Percentiles rank a stretch among this genome's conserved stretches.
Conservation (phyloP, 2,797 vertebrate species). For the Bradypodion pumilum region DNA sequence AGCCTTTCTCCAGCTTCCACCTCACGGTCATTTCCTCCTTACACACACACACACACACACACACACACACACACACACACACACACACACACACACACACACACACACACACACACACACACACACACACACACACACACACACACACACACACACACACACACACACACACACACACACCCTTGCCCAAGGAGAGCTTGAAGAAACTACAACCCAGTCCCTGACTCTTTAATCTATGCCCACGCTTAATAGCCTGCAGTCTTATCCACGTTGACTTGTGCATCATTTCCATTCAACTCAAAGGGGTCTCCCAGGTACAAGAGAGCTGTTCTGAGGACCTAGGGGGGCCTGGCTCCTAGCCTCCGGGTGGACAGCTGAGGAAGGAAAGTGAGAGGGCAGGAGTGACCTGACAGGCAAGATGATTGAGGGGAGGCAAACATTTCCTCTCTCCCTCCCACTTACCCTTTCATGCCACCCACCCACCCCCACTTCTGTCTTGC, state of each 20-base stretch:
- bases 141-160: no score
- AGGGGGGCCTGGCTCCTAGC: neutral
- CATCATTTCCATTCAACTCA: neutral
- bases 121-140: no score
- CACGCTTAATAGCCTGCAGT: neutral
- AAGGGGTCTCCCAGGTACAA: no score
- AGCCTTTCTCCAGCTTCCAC: conserved; percentile 1
- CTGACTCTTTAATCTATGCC: neutral
- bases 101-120: no score
- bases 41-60: no score
- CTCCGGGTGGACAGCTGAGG: neutral
- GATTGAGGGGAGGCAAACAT: conserved; percentile 21
- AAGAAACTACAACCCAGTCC: neutral
- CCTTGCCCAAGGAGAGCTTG: neutral
- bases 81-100: no score
- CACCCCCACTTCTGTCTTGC: neutral
- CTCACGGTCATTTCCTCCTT: neutral
- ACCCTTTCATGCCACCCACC: conserved; percentile 11
- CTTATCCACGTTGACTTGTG: neutral
- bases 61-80: no score
- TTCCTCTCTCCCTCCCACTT: neutral
- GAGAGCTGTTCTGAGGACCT: neutral
- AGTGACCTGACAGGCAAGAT: neutral
- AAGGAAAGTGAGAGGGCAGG: neutral
- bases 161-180: no score